Evolutionary conservation across 2,797 vertebrate genomes (phyloP).

Genomic region (Brachyalestes nurse): DNA sequence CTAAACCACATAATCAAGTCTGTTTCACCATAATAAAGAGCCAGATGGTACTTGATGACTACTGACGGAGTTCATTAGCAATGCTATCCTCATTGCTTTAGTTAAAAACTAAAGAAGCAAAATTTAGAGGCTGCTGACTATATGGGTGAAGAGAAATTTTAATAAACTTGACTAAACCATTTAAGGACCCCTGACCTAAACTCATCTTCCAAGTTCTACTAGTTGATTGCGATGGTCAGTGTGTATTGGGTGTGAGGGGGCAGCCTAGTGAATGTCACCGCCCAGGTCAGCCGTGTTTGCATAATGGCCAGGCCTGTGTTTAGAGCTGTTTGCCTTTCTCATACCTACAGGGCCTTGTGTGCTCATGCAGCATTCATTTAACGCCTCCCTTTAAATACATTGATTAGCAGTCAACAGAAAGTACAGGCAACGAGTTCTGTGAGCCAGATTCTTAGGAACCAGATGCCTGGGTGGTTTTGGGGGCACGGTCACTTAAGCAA

Average conservation of each 20-base stretch:
- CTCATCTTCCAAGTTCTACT: not conserved
- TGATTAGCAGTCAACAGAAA: slow-evolving; percentile 2
- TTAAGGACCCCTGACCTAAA: no score
- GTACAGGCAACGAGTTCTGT: not conserved
- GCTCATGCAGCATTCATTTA: slow-evolving; percentile 1
- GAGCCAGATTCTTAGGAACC: not conserved
- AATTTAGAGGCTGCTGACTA: no score
- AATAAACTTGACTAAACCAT: no score
- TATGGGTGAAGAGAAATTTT: no score
- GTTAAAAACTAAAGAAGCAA: no score
- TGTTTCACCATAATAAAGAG: no score
- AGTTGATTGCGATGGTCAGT: not conserved
- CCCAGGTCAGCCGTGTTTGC: slow-evolving; percentile 44
- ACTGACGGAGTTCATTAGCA: no score
- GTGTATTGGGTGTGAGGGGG: not conserved
- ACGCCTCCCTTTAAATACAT: slow-evolving; percentile 47
- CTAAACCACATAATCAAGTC: no score
- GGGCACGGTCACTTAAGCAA: not conserved
- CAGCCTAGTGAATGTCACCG: not conserved
- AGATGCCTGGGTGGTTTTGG: no score
- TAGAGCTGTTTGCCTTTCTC: slow-evolving; percentile 29
- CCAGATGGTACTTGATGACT: no score
- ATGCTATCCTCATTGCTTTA: no score
- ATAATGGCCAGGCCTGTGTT: slow-evolving; percentile 1
- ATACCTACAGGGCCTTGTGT: slow-evolving; percentile 27